Base-by-base conservation (phyloP, 2,797 vertebrate species). In the Hoplostethus atlanticus region DNA sequence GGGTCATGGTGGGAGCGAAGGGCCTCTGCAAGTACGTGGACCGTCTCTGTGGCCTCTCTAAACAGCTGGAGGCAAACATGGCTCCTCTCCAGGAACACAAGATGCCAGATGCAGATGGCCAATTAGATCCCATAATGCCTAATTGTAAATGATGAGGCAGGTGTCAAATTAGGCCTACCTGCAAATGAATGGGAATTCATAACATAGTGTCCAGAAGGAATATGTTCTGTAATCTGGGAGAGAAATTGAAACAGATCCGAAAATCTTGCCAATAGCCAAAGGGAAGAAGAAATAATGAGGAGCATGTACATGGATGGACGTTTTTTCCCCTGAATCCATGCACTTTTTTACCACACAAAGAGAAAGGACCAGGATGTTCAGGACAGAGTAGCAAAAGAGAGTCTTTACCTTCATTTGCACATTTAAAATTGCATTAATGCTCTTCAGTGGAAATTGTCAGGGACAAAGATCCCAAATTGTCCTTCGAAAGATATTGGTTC, bases 141-240 rank as follows among this genome's bases (percentile, higher is more conserved):
- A 91, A 95, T 93, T 93, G 92, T 91, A 94, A 94, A 94, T 93
- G 87, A 93, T 93, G 92, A 94, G 92, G 89, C 91, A 92, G 91
- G 92, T 94, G 92, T 93, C 94, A 93, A 91, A 93, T 93, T 90
- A 91, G 77, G 71, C 79, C 85, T 81, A 92, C 85, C 88, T 92
- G 90, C 87, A 93, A 91, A 93, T 88, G 79, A 82, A 87, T 59
- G 56, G 68, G 69, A 80, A 60, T 83, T 75, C 81, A 86, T 67
- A 80, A 78, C 68, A 57, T 51, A 34, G 65, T 6, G 51, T 57
- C 36, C 3, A 51, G 73, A 59, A 36, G 6, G 16, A 77, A 74
- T 67, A 31, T 55, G 56, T 64, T 75, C 59, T 31, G 55, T 64
- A 44, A 73, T 71, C 21, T 66, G 44, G 4, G 42, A 63, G 34